Percentiles rank a stretch among this genome's conserved stretches.
These are phyloP conservation scores for Mormyrus lacerda DNA, from an alignment of 2,113 vertebrate species.

Conservation along the genomic window DNA sequence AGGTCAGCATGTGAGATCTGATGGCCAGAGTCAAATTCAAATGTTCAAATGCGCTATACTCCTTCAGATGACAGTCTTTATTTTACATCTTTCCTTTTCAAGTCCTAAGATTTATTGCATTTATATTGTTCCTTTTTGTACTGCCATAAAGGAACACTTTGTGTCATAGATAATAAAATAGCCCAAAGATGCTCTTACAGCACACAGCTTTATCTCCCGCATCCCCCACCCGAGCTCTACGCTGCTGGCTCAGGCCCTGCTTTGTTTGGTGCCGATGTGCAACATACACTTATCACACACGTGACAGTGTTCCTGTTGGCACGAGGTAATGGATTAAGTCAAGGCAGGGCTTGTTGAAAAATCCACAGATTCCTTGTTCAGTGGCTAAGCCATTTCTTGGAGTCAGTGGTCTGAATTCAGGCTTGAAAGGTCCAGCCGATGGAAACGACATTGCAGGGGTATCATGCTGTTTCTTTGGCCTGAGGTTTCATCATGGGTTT, in stretches of 20 bases:
- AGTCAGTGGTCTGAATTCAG: neutral
- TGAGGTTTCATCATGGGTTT: neutral
- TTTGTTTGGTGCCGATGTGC: neutral
- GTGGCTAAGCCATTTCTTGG: neutral
- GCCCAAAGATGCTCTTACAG: neutral
- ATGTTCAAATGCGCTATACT: neutral
- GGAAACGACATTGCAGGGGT: neutral
- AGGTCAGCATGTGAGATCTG: neutral
- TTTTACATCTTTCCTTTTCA: neutral
- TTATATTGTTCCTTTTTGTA: neutral
- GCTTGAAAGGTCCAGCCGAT: neutral
- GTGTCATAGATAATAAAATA: neutral
- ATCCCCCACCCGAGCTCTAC: neutral
- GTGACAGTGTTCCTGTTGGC: neutral
- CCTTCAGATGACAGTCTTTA: neutral
- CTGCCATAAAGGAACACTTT: neutral
- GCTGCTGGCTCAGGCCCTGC: neutral
- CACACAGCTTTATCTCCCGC: neutral
- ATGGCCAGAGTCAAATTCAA: neutral
- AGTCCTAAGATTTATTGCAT: neutral
- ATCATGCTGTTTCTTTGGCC: neutral
- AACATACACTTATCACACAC: neutral
- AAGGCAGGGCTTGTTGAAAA: neutral
- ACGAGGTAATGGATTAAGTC: neutral
- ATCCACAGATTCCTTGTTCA: neutral